These are phyloP conservation scores for Equus przewalskii DNA, from an alignment of 2,113 vertebrate species.

Conservation along the genomic window DNA sequence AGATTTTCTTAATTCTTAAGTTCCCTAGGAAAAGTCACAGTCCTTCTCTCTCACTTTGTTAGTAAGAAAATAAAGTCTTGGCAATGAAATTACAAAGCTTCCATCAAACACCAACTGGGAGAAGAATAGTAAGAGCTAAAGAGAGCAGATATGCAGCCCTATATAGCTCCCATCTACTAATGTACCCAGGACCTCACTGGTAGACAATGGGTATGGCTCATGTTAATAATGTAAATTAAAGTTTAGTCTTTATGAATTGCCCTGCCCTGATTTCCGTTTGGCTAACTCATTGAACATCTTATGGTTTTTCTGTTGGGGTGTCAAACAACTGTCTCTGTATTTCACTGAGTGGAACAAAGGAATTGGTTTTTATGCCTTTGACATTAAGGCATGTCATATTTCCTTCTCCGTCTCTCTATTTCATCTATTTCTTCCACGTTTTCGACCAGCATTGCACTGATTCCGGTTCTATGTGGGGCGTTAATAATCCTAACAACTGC, in stretches of 20 bases:
- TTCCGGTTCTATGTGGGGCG: neutral
- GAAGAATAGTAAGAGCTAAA: neutral
- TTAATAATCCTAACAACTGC: neutral
- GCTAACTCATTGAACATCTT: accelerated
- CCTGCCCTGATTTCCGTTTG: neutral
- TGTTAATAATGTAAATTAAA: neutral
- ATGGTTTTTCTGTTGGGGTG: neutral
- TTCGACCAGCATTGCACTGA: neutral
- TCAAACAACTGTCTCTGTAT: neutral
- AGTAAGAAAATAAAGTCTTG: neutral
- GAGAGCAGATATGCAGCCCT: neutral
- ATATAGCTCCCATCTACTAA: neutral
- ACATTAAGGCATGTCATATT: neutral
- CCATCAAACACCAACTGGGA: neutral
- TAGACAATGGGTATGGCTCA: neutral
- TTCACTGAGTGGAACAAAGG: neutral
- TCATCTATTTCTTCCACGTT: neutral
- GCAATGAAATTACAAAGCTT: neutral
- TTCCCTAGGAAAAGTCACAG: neutral
- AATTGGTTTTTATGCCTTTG: neutral
- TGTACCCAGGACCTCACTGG: neutral
- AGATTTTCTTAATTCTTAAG: neutral
- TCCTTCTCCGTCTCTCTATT: neutral
- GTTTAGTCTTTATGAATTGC: neutral
- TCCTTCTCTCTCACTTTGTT: neutral